phyloP scores from a whole-genome alignment of 2,888 invertebrate genomes.

The Ephialtes manifestator region DNA sequence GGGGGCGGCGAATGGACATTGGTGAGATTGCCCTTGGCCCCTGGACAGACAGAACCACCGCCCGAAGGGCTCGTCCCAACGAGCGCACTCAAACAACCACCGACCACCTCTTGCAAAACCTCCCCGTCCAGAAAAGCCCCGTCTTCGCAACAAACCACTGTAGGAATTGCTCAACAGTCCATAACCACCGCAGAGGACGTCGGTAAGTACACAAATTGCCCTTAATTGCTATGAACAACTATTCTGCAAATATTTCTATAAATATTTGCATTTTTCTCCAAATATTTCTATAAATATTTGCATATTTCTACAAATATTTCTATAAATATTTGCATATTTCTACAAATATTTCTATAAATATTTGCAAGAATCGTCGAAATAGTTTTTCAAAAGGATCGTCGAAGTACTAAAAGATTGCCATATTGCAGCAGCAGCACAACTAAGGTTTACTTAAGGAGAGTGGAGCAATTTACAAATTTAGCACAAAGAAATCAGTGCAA shows the following conservation, averaged over 20 bases:
- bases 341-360: background rate
- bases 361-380: background rate
- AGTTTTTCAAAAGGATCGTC: background rate
- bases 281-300: too few relatives aligned
- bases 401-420: background rate
- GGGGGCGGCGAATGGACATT: slow-evolving; percentile 84
- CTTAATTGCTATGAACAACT: slow-evolving; percentile 10
- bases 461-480: too few relatives aligned
- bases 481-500: too few relatives aligned
- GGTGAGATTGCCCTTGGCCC: slow-evolving; percentile 87
- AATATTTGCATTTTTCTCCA: background rate
- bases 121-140: slow-evolving; percentile 87
- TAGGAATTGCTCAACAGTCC: slow-evolving; percentile 78
- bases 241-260: background rate
- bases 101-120: slow-evolving; percentile 87
- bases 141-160: slow-evolving; percentile 69
- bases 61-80: slow-evolving; percentile 94
- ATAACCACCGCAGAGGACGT: slow-evolving; percentile 82
- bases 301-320: background rate
- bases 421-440: background rate
- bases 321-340: too few relatives aligned
- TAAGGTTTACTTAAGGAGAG: background rate
- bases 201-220: slow-evolving; percentile 80
- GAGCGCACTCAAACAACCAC: slow-evolving; percentile 92
- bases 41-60: slow-evolving; percentile 87